Evolutionary conservation across 1,140 invertebrate species (phyloP).

Genomic region (Drosophila parabipectinata): DNA sequence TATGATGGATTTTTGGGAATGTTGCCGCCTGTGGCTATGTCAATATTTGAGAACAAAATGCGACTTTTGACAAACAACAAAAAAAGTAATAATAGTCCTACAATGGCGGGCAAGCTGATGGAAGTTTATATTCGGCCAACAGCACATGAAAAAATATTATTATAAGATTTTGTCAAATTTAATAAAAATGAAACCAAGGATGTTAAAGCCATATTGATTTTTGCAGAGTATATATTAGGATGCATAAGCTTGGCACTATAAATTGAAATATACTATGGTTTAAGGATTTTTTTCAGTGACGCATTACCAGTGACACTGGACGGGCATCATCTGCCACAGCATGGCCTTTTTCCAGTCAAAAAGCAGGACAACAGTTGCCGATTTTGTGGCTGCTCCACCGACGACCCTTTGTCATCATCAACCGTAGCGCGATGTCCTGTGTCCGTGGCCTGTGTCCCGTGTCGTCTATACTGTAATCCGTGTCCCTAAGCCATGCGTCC

Average conservation of each 20-base stretch:
- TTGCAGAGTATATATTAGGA: too few relatives aligned
- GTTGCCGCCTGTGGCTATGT: constrained; percentile 37
- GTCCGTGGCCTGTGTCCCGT: neutral
- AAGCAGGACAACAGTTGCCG: constrained; percentile 18
- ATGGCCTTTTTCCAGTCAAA: constrained; percentile 10
- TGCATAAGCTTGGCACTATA: too few relatives aligned
- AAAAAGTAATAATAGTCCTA: constrained; percentile 26
- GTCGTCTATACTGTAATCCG: constrained; percentile 1
- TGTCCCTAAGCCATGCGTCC: constrained; percentile 19
- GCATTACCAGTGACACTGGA: neutral
- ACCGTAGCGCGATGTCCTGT: constrained; percentile 6
- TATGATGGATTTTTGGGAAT: constrained; percentile 9
- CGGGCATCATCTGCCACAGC: neutral
- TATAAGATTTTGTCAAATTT: too few relatives aligned
- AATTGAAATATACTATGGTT: neutral
- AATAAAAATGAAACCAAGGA: too few relatives aligned
- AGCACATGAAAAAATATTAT: too few relatives aligned
- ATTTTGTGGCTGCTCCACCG: constrained; percentile 15
- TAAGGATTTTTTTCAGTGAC: neutral
- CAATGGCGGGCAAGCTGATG: neutral
- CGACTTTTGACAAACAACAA: constrained; percentile 39
- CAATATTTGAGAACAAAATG: constrained; percentile 50
- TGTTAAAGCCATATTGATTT: too few relatives aligned
- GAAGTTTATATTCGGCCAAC: neutral
- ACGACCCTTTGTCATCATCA: constrained; percentile 25